Conservation (phyloP, 2,888 invertebrate genomes). For the Busseola fusca region DNA sequence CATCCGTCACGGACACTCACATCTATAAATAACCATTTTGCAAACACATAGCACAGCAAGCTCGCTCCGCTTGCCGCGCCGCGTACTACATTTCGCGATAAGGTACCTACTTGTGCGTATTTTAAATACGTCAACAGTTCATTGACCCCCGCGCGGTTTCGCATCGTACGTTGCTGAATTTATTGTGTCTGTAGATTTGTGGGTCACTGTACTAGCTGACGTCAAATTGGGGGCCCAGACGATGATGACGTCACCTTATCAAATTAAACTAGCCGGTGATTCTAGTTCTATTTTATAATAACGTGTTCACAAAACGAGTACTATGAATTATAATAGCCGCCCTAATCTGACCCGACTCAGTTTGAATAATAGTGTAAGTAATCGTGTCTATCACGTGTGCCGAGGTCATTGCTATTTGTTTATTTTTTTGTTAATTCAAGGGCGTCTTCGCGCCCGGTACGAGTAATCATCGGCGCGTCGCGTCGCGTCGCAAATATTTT, state of each 20-base stretch:
- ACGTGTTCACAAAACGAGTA: constrained; percentile 80
- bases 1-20: constrained; percentile 82
- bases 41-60: constrained; percentile 81
- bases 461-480: constrained; percentile 54
- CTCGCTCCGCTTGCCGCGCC: constrained; percentile 77
- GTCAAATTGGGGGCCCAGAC: constrained; percentile 85
- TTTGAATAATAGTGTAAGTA: constrained; percentile 76
- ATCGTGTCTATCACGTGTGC: constrained; percentile 82
- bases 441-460: constrained; percentile 70
- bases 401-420: constrained; percentile 87
- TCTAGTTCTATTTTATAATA: constrained; percentile 83
- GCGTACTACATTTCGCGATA: constrained; percentile 86
- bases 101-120: constrained; percentile 85
- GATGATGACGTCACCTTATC: constrained; percentile 83
- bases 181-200: constrained; percentile 89
- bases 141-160: constrained; percentile 84
- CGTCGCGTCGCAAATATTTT: constrained; percentile 54
- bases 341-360: constrained; percentile 85
- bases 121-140: constrained; percentile 88
- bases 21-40: constrained; percentile 86
- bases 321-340: constrained; percentile 81
- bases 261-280: constrained; percentile 81
- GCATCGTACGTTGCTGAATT: constrained; percentile 85
- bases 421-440: constrained; percentile 86
- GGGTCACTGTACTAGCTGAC: constrained; percentile 87